Base-by-base conservation (phyloP, 2,797 vertebrate genomes). In the Potorous gilbertii region DNA sequence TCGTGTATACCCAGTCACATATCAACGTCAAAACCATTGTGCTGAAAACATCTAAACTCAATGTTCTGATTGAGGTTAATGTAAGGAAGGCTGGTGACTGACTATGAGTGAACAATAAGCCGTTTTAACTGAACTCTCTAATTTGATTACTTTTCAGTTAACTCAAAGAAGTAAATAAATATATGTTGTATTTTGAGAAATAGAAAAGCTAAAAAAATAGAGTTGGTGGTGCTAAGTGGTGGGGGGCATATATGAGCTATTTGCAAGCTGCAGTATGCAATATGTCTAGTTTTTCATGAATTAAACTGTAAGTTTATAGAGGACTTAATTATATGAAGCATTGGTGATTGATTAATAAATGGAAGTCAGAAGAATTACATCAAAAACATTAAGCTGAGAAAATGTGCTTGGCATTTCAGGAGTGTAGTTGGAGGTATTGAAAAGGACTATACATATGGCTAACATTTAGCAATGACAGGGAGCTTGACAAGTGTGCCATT, bases 301-400 rank as follows among this genome's bases (percentile, higher is more conserved):
- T 11, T 56, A 50, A n/a, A 31, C 52, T 34, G 1, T 91, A 66
- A 93, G n/a, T 94, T 52, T 91, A 8, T 94, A 28, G 50, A 54
- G 52, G 66, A 87, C 59, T 95, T 91, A 93, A 14, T 89, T 91
- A 46, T 81, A 5, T 5, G 13, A 3, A 56, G 6, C 14, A 66
- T 95, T 93, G n/a, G 93, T 95, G 93, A 92, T 52, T 92, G 91
- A 18, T 81, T 91, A 90, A 74, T 92, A 34, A 55, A 56, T 87
- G 12, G 52, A 31, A 74, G 24, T 91, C 46, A 92, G 46, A 92
- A 92, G 56, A 46, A 92, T 97, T 96, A 96, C 16, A 92, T 93
- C 90, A 74, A 91, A 94, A 66, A 0, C 55, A 40, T 92, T 52
- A 95, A 95, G 62, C 50, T 96, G 0, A 3, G 52, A 24, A 14